Conservation (phyloP, 2,888 invertebrate species). For the Drosophila anceps region DNA sequence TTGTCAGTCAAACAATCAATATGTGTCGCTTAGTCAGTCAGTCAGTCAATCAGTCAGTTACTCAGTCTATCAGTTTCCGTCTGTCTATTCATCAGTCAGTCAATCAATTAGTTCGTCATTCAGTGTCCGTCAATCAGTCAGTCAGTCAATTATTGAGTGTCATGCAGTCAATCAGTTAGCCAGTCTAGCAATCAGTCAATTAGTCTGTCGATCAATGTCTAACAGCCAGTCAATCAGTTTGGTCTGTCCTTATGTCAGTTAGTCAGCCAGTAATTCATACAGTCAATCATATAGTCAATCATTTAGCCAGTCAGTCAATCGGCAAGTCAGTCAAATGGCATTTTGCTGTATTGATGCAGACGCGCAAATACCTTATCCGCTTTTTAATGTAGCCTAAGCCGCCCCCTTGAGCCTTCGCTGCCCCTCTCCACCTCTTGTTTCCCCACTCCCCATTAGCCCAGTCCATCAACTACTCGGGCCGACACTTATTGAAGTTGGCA, state of each 20-base stretch:
- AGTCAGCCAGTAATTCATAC: not conserved
- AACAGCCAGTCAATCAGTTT: not conserved
- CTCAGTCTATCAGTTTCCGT: not conserved
- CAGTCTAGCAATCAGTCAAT: conserved; percentile 11
- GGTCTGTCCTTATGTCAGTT: not conserved
- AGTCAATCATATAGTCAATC: conserved; percentile 4
- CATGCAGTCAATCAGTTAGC: conserved; percentile 12
- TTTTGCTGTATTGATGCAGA: conserved; percentile 10
- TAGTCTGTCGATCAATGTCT: not conserved
- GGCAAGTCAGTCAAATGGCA: conserved; percentile 4
- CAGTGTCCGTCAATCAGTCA: not conserved
- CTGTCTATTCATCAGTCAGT: not conserved
- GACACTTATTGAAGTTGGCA: conserved; percentile 74
- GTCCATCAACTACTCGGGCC: conserved; percentile 25
- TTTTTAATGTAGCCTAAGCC: conserved; percentile 23
- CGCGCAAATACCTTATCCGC: conserved; percentile 20
- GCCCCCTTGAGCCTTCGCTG: not conserved
- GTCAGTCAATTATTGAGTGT: not conserved
- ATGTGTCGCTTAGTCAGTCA: not conserved
- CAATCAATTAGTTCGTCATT: not conserved
- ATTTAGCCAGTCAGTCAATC: not conserved
- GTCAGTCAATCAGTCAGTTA: not conserved
- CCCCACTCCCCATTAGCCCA: not conserved
- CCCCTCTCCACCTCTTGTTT: too few species aligned
- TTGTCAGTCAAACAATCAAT: not conserved